Evolutionary conservation across 1,140 invertebrate species (phyloP).

Genomic region (Agrypnia vestita): DNA sequence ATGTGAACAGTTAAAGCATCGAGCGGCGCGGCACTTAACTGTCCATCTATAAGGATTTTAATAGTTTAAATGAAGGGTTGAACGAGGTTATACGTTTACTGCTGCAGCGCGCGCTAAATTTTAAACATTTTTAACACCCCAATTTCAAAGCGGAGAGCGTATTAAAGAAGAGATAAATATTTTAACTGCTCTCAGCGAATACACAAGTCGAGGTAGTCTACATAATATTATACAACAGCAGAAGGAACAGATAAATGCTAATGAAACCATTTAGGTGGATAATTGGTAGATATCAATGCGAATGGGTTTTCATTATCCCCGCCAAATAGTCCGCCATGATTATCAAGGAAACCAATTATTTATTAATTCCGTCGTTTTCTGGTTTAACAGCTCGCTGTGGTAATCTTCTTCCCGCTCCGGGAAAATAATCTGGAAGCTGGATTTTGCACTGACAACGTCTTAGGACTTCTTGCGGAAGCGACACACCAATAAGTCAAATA

Average conservation of each 20-base stretch:
- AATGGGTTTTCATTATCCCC: constrained; percentile 13
- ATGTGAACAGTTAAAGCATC: constrained; percentile 2
- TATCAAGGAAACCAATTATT: constrained; percentile 21
- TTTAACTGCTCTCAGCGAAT: constrained; percentile 1
- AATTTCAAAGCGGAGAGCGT: neutral
- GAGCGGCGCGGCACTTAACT: neutral
- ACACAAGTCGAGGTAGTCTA: neutral
- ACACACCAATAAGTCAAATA: no score
- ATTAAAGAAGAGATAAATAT: constrained; percentile 3
- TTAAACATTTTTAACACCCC: constrained; percentile 19
- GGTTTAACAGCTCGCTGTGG: neutral
- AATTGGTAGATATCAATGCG: neutral
- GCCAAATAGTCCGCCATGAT: constrained; percentile 6
- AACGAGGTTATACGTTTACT: constrained; percentile 5
- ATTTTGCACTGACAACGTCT: no score
- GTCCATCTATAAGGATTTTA: neutral
- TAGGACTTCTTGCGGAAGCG: no score
- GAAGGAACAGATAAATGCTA: neutral
- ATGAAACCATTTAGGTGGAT: constrained; percentile 17
- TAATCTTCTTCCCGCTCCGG: no score
- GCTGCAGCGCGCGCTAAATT: constrained; percentile 11
- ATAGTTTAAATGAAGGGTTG: constrained; percentile 18
- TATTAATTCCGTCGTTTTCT: neutral
- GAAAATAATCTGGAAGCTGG: no score
- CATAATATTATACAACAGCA: constrained; percentile 1